Base-by-base conservation (phyloP, 2,113 vertebrate genomes). In the Morone chrysops region DNA sequence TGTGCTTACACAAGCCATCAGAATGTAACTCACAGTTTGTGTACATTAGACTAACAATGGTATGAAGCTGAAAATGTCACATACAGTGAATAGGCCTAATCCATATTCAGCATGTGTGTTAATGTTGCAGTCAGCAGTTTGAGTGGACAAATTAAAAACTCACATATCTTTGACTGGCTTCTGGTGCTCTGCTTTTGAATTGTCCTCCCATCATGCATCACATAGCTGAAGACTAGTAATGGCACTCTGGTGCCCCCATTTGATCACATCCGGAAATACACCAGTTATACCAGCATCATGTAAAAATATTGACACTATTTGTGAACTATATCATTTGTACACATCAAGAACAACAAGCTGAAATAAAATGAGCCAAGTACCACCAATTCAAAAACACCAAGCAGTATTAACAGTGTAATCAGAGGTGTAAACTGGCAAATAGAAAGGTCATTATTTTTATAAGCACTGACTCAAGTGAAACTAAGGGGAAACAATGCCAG, bases 221-320 rank as follows among this genome's bases (percentile, higher is more conserved):
- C 14, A 4, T 41, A 81, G 38, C 22, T 57, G 12, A 54, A 43
- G 71, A 61, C 51, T 43, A 62, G 43, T 50, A 43, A 22, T 67
- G 60, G 36, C 18, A 31, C 78, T 70, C 53, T 85, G 56, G 17
- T 54, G 70, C 85, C 87, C 79, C 75, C 88, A 22, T 36, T 47
- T 87, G 90, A 66, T 45, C 80, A 80, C 9, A 84, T 11, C 4
- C 4, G n/a, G 67, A 75, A 88, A 10, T 81, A 20, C 83, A 90
- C 10, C 50, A 40, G 11, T 22, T 31, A 38, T 13, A 57, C 7
- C 17, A 45, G 20, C 14, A 20, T 51, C 17, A 65, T n/a, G 8
- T 47, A 0, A 59, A 38, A 72, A 43, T 40, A 18, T 40, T 17
- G n/a, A 40, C 22, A 56, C 6, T 4, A 14, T 53, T 68, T 48